phyloP scores from a whole-genome alignment of 1,140 invertebrate genomes.

The Bombus difficillimus region DNA sequence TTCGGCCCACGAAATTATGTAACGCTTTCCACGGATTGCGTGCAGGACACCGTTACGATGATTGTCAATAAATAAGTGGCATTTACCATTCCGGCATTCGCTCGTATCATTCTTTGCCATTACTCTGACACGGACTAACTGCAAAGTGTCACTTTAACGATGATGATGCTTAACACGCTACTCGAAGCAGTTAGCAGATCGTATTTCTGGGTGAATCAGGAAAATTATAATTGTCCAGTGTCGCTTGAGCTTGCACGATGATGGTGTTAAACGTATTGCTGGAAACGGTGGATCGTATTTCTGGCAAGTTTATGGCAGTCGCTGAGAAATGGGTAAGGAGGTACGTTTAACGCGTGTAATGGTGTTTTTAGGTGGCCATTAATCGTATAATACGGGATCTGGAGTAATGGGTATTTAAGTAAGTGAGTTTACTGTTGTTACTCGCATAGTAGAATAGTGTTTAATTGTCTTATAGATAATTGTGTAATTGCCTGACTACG shows the following conservation, averaged over 20 bases:
- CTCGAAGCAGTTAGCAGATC: background rate
- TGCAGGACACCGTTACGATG: slow-evolving; percentile 23
- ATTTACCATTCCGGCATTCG: background rate
- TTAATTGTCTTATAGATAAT: too few species aligned
- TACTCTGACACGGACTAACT: background rate
- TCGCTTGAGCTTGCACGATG: background rate
- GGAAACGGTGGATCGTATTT: too few species aligned
- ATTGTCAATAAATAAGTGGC: slow-evolving; percentile 24
- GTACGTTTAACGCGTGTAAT: background rate
- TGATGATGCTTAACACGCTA: background rate
- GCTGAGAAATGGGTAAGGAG: background rate
- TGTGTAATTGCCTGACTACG: too few species aligned
- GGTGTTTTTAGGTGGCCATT: too few species aligned
- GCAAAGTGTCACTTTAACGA: background rate
- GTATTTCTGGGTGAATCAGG: background rate
- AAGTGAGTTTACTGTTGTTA: too few species aligned
- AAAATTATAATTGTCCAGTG: background rate
- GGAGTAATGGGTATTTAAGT: too few species aligned
- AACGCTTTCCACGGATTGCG: slow-evolving; percentile 14
- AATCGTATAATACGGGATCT: too few species aligned
- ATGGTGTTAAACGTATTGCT: background rate
- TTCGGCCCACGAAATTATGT: slow-evolving; percentile 14
- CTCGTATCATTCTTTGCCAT: too few species aligned
- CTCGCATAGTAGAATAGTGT: too few species aligned
- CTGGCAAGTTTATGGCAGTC: too few species aligned